Base-by-base conservation (phyloP, 2,888 invertebrate genomes). In the Xylota segnis region DNA sequence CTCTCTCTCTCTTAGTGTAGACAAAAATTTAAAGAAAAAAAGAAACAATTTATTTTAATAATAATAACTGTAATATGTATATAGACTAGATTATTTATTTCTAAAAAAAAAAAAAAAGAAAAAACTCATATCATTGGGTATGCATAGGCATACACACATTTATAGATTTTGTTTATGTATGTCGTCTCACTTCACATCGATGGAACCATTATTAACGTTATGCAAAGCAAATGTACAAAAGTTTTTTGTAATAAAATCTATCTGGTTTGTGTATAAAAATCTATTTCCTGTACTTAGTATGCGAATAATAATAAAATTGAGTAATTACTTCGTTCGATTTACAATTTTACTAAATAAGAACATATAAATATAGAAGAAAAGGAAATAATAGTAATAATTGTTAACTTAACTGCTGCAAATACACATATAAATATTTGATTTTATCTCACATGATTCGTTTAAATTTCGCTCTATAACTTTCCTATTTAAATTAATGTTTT, bases 41-140 rank as follows among this genome's bases (percentile, higher is more conserved):
- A 37, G 14, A 27, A 56, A 34, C 9, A n/a, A 37, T 12, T 78
- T 37, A 10, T 63, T 68, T 56, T 37, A 43, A 47, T 43, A 58
- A 56, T 77, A 65, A 56, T 68, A 74, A 75, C 50, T 74, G 59
- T 70, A 54, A 79, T 75, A 63, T 77, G 79, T 84, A 75, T 84
- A 79, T 71, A 84, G 79, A 84, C 84, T 84, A 84, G 84, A 84
- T 75, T 84, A 84, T 84, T 84, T 84, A 84, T 79, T 84, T 74
- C 74, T 75, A 83, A 61, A 59, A 66, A 72, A 68, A 71, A 74
- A 76, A 76, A 83, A n/a, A n/a, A n/a, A n/a, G n/a, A n/a, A n/a
- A n/a, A n/a, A n/a, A n/a, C n/a, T n/a, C n/a, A n/a, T n/a, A n/a
- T n/a, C n/a, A n/a, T n/a, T n/a, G n/a, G n/a, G n/a, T n/a, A n/a